Conservation (phyloP, 2,797 vertebrate species). For the Chelidonichthys spinosus region DNA sequence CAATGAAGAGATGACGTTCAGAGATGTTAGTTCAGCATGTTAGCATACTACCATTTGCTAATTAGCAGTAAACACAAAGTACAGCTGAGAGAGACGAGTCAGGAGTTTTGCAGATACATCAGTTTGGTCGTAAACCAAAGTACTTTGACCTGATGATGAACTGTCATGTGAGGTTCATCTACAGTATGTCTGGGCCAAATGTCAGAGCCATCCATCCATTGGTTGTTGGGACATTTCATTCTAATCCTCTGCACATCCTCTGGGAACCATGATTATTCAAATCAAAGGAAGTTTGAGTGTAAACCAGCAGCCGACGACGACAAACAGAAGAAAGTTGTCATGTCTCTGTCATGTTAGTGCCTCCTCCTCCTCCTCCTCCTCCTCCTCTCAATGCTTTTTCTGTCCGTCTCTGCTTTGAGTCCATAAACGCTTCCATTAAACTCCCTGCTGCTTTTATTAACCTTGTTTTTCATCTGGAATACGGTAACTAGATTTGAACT, state of each 20-base stretch:
- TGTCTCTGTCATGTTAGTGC: not conserved
- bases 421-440: not conserved
- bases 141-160: not conserved
- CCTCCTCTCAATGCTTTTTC: not conserved
- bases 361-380: not conserved
- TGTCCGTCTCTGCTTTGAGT: not conserved
- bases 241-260: not conserved
- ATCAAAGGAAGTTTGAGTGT: no score
- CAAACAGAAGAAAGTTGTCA: not conserved
- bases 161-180: not conserved
- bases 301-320: not conserved
- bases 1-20: not conserved
- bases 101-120: not conserved
- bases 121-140: not conserved
- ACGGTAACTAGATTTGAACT: not conserved
- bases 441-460: not conserved
- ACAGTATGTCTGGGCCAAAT: not conserved
- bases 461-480: not conserved
- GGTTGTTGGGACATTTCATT: not conserved
- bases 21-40: not conserved
- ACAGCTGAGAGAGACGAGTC: not conserved
- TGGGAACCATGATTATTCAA: not conserved
- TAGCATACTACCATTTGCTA: not conserved
- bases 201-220: not conserved
- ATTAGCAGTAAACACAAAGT: not conserved